Base-by-base conservation (phyloP, 2,797 vertebrate species). In the Lophotriccus pileatus region DNA sequence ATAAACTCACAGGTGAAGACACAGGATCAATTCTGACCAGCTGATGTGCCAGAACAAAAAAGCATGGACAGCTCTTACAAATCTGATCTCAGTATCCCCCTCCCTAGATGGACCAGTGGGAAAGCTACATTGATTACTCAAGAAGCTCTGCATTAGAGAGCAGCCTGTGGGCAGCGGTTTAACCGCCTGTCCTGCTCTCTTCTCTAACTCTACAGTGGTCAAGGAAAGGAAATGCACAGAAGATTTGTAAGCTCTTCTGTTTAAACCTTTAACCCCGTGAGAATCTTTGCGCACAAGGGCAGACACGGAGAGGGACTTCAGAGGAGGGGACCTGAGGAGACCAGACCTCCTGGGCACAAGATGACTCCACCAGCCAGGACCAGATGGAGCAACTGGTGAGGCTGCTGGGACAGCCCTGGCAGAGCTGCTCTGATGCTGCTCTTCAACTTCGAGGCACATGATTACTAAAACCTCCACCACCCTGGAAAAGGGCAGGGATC, bases 131-230 rank as follows among this genome's bases (percentile, higher is more conserved):
- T 3, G 17, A 17, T 47, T 21, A 13, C n/a, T 19, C 28, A 67
- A 22, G 9, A 32, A 55, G 36, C 17, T 62, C 46, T 73, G 37
- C 36, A 13, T 52, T 34, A 81, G 12, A 56, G 32, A 53, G 47
- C 55, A 67, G 62, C 28, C 17, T 81, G n/a, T 36, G 34, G 49
- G 60, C 52, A 77, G 63, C 5, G 15, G 37, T 77, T 64, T 67
- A 14, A 28, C 30, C 1, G 0, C 32, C 70, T 70, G 44, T 15
- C 47, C 30, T 14, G 3, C 5, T n/a, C 13, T 37, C 23, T 77
- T 66, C 55, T 59, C 49, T 39, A 59, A 34, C 7, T 59, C 47
- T 66, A 17, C 49, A 84, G 18, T 7, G 34, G 5, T 24, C 19
- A 43, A 39, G 53, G 64, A 85, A 76, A 86, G 32, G 25, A 75